These are phyloP conservation scores for Parazoanthus darwini DNA, from an alignment of 92 coral and sea anemone genomes.

Conservation along the genomic window DNA sequence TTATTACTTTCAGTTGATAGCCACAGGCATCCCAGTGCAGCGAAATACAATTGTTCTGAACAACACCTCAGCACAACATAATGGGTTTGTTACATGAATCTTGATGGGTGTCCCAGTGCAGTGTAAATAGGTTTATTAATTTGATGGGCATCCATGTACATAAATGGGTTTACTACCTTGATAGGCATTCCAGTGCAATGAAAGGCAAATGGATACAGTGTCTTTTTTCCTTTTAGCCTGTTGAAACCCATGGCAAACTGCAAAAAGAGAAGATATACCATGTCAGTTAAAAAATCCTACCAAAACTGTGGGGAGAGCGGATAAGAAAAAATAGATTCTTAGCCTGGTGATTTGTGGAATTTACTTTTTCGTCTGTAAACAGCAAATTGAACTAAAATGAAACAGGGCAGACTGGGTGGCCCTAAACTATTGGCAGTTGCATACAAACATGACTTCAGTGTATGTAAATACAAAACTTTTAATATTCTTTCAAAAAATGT, in stretches of 20 bases:
- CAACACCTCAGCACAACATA: not conserved
- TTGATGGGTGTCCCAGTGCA: not conserved
- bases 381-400: no score
- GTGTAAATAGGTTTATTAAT: not conserved
- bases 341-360: not conserved
- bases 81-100: not conserved
- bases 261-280: not conserved
- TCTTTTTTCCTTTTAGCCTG: slow-evolving; percentile 84
- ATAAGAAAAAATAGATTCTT: not conserved
- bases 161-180: slow-evolving; percentile 58
- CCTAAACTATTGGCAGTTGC: no score
- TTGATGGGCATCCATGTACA: not conserved
- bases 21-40: not conserved
- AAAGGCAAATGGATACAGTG: slow-evolving; percentile 92
- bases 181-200: slow-evolving; percentile 99
- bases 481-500: no score
- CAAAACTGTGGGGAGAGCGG: not conserved
- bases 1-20: not conserved
- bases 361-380: no score
- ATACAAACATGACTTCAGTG: no score
- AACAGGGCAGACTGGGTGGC: no score
- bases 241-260: slow-evolving; percentile 94
- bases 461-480: no score
- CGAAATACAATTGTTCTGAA: not conserved
- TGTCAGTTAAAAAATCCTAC: not conserved